phyloP scores from a whole-genome alignment of 2,888 invertebrate genomes.

The Andrena marginata region DNA sequence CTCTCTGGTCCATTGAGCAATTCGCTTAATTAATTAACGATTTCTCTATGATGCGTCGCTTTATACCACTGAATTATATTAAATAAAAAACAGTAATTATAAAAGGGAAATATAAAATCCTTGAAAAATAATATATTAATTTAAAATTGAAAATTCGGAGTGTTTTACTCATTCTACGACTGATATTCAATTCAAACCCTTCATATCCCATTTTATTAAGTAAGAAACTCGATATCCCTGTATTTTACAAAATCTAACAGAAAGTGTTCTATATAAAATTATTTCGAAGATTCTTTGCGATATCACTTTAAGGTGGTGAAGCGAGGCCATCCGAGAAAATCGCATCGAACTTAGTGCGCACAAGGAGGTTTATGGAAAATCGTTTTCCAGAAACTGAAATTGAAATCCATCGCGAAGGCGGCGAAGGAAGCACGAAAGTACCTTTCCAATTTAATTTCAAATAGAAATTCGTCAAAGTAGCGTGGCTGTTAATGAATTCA shows the following conservation, averaged over 20 bases:
- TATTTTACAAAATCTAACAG: not conserved
- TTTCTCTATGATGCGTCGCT: not conserved
- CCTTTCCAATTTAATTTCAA: conserved; percentile 13
- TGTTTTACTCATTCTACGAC: too few species aligned
- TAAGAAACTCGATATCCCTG: too few species aligned
- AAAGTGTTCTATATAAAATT: not conserved
- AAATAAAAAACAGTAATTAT: not conserved
- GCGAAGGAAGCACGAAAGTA: not conserved
- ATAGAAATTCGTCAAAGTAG: not conserved
- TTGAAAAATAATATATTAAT: too few species aligned
- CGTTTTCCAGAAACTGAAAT: conserved; percentile 13
- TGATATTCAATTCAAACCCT: too few species aligned
- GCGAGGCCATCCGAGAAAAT: not conserved
- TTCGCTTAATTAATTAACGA: conserved; percentile 1
- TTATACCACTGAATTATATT: not conserved
- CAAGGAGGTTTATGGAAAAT: not conserved
- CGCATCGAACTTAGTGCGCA: not conserved
- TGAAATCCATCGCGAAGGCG: conserved; percentile 4
- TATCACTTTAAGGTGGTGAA: not conserved
- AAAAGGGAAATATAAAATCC: not conserved
- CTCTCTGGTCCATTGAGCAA: not conserved
- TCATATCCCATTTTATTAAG: too few species aligned
- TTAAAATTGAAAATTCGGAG: not conserved
- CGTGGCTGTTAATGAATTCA: conserved; percentile 58
- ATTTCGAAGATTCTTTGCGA: not conserved